phyloP scores from a whole-genome alignment of 2,888 invertebrate genomes.

The Lasiommata megera region DNA sequence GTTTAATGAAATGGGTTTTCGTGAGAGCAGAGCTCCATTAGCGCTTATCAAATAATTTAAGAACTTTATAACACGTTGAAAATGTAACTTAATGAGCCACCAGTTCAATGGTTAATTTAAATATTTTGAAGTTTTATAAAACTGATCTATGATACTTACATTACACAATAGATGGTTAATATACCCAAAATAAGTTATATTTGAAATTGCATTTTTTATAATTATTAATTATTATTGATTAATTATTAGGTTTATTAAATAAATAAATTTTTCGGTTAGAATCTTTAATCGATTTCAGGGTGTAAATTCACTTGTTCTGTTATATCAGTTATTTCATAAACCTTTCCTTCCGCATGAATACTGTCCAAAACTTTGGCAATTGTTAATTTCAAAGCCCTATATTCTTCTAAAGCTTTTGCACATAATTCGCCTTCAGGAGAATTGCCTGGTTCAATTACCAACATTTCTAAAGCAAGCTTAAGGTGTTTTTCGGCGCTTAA shows the following conservation, averaged over 20 bases:
- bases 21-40: too few relatives aligned
- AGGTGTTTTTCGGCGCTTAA: slow-evolving; percentile 80
- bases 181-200: too few relatives aligned
- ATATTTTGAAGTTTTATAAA: too few relatives aligned
- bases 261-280: background rate
- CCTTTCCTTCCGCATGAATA: slow-evolving; percentile 59
- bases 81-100: too few relatives aligned
- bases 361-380: slow-evolving; percentile 60
- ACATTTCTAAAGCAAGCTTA: slow-evolving; percentile 83
- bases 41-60: too few relatives aligned
- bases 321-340: slow-evolving; percentile 39
- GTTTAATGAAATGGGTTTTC: too few relatives aligned
- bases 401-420: slow-evolving; percentile 84
- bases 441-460: slow-evolving; percentile 86
- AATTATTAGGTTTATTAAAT: background rate
- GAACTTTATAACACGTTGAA: too few relatives aligned
- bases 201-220: too few relatives aligned
- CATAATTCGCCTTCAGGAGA: slow-evolving; percentile 88
- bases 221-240: too few relatives aligned
- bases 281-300: slow-evolving; percentile 25
- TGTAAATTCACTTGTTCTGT: slow-evolving; percentile 14
- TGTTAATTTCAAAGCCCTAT: slow-evolving; percentile 80
- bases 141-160: too few relatives aligned
- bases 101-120: too few relatives aligned
- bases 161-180: too few relatives aligned